Base-by-base conservation (phyloP, 2,113 vertebrate genomes). In the Atlantisia rogersi region DNA sequence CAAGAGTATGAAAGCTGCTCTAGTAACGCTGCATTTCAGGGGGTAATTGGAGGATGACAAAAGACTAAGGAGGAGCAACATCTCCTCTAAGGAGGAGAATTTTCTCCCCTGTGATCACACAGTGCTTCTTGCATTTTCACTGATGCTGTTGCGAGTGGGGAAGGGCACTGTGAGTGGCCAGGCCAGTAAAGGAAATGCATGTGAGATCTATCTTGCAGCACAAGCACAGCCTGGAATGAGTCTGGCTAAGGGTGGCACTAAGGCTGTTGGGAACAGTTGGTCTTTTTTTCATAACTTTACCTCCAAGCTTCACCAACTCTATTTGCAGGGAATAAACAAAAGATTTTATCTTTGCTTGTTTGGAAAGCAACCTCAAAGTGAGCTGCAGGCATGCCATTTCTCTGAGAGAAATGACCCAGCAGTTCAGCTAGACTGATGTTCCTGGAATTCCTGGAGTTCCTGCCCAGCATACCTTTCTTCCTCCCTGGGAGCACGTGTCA, bases 401-500 rank as follows among this genome's bases (percentile, higher is more conserved):
- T 48, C 35, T 44, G 75, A 69, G 21, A 81, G 75, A 82, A 32
- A 16, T 37, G 31, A 63, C 35, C 24, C 39, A 84, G 56, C 15
- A 44, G n/a, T 48, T 87, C 3, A 3, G 32, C 7, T 55, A 29
- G 62, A 48, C 35, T 22, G 50, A 19, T 11, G 37, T 63, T 53
- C 60, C 29, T 53, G n/a, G 48, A 74, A 60, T n/a, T 69, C 24
- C 29, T 53, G n/a, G 55, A 74, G 65, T n/a, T 69, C 24, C 65
- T 82, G 29, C 28, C 21, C 53, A 58, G 40, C 20, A 52, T 29
- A 59, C 21, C 39, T 37, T 28, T 14, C 35, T 0, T 0, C 3
- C 3, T 28, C 19, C 28, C 48, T n/a, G 20, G 46, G 24, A 58
- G 29, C 59, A 2, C 0, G 0, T 12, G 4, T 46, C 48, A 82